Evolutionary conservation across 2,888 invertebrate species (phyloP).

Genomic region (Lysandra bellargus): DNA sequence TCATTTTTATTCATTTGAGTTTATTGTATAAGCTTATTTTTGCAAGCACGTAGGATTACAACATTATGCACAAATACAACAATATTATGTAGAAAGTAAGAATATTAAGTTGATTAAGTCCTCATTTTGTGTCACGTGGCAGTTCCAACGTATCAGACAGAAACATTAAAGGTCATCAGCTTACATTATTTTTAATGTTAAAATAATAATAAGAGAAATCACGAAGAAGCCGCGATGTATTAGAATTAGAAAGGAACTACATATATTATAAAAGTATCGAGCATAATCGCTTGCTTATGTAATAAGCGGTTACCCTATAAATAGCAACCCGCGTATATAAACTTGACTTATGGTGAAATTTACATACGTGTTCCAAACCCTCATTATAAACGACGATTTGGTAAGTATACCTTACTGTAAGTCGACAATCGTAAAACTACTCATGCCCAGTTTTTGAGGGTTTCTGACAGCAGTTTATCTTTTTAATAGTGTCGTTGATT

Average conservation of each 20-base stretch:
- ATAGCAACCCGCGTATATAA: constrained; percentile 46
- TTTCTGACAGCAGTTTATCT: too few relatives aligned
- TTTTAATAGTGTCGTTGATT: too few relatives aligned
- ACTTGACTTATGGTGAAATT: constrained; percentile 46
- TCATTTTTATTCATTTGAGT: too few relatives aligned
- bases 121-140: too few relatives aligned
- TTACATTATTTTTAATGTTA: background rate
- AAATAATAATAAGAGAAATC: too few relatives aligned
- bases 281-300: constrained; percentile 40
- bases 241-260: background rate
- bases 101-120: too few relatives aligned
- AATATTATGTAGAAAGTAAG: too few relatives aligned
- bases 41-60: too few relatives aligned
- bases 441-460: background rate
- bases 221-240: too few relatives aligned
- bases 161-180: background rate
- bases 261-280: background rate
- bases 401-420: constrained; percentile 15
- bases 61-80: too few relatives aligned
- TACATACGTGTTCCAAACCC: constrained; percentile 42
- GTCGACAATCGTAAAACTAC: background rate
- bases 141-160: too few relatives aligned
- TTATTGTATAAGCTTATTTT: too few relatives aligned
- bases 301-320: constrained; percentile 38
- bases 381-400: constrained; percentile 23